Evolutionary conservation across 2,797 vertebrate species (phyloP), one percentile per base, ranked within the genome.

Genomic region (Anisognathus igniventris): DNA sequence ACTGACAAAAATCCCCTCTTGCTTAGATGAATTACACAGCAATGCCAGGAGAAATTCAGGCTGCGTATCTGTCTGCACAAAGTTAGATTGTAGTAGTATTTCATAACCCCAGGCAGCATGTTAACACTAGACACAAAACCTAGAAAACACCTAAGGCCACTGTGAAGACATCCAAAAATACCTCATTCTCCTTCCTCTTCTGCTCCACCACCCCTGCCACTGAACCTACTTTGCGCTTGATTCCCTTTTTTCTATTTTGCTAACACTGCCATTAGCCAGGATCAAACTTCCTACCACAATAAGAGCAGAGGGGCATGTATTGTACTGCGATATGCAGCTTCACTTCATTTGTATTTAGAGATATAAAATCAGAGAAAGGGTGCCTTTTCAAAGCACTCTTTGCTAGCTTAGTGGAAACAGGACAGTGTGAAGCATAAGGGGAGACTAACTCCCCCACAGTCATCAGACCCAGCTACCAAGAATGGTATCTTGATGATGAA

Each of bases 151-250:
- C 58, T 31, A 68, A 20, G 25, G 24, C 56, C 7, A 1, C 39
- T 62, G 35, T 42, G 81, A 74, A 92, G 23, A 21, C 67, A 67
- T 21, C 12, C 16, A 44, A 81, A 94, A 95, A 79, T 24, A 89
- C 4, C 24, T 60, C 7, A 3, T 42, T 65, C 74, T 87, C 33
- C 72, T 93, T 92, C 53, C 78, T 89, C 75, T 73, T 71, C 44
- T 19, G 14, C 40, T 66, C 53, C 3, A 7, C 14, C 51, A 60
- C 30, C 4, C 53, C 30, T 56, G 20, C 15, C 42, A 53, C 45
- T 44, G 22, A 67, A 83, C 5, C 11, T 50, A 40, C 16, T 65
- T 48, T 22, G 22, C 0, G 0, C 8, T 50, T 3, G 1, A 30
- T 67, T 93, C 56, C 42, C 31, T 47, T 76, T 83, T 62, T 30